Evolutionary conservation across 2,797 vertebrate genomes (phyloP), one percentile per base, ranked within the genome.

Genomic region (Crocodylus rhombifer): DNA sequence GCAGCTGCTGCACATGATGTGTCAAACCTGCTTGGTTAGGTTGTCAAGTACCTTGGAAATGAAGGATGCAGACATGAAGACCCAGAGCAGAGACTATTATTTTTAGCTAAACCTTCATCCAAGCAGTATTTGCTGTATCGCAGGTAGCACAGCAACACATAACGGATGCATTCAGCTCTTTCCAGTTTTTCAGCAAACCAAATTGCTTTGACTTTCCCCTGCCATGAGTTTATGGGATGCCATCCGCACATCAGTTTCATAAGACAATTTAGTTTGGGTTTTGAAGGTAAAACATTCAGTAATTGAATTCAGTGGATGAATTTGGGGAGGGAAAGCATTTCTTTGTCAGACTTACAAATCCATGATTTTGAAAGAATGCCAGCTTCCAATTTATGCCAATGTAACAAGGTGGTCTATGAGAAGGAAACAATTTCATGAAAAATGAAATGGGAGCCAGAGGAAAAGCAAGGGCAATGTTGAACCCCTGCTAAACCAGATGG

Each of bases 101-200:
- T 84, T 76, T 85, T 58, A 76, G 8, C 51, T 77, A 23, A 56
- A 20, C 64, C 26, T 91, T 91, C 60, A 42, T 74, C 65, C 79
- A 15, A 78, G 21, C 28, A 71, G 25, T 57, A 28, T 87, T 84
- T 84, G 63, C 30, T 65, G 36, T 33, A 0, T 67, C 51, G 85
- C 36, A 13, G 26, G 14, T 61, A 33, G 69, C 25, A 5, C 36
- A 69, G 62, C 51, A 25, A 77, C 23, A 56, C 9, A 17, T 80
- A 10, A 1, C 11, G 20, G 58, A 64, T 21, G 87, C 77, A 82
- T 80, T 64, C 64, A 58, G 7, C 42, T 71, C 33, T 6, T 85
- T 82, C 30, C 7, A 8, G 6, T 67, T 71, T 84, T 30, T 33
- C 42, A 67, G 65, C 65, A 11, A 67, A 67, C 9, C 20, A 7